Conservation (phyloP, 2,113 vertebrate species). For the Seriola aureovittata region DNA sequence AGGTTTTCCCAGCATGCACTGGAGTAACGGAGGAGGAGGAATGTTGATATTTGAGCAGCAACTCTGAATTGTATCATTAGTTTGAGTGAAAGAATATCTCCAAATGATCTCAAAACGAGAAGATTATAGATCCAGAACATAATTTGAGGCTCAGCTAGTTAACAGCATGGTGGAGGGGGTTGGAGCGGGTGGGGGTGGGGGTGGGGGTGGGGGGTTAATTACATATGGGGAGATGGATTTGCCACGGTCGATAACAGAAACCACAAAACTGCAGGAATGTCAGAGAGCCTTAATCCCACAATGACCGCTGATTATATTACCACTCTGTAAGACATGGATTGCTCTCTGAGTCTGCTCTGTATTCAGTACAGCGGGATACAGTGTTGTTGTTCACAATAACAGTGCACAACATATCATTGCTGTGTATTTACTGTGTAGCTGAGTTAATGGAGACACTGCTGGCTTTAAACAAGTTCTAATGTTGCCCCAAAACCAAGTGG, state of each 20-base stretch:
- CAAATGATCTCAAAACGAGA: constrained; percentile 43
- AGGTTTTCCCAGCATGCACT: constrained; percentile 51
- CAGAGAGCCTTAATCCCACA: constrained; percentile 35
- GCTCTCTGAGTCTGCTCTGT: neutral
- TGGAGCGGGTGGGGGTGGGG: neutral
- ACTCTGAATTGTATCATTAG: neutral
- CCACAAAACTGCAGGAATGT: constrained; percentile 58
- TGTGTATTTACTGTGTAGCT: neutral
- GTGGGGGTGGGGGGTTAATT: neutral
- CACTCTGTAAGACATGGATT: neutral
- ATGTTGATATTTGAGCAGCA: constrained; percentile 16
- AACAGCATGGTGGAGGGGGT: constrained; percentile 12
- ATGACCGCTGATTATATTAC: constrained; percentile 45
- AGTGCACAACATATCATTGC: neutral
- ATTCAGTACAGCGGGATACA: neutral
- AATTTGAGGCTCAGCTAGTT: constrained; percentile 14
- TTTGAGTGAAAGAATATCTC: constrained; percentile 28
- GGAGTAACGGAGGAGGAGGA: neutral
- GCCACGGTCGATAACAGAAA: constrained; percentile 52
- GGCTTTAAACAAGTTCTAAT: constrained; percentile 42
- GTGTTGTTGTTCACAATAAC: constrained; percentile 2
- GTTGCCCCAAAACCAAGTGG: constrained; percentile 37
- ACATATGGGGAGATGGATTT: constrained; percentile 20
- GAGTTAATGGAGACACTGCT: constrained; percentile 5
- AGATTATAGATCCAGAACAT: constrained; percentile 47